Evolutionary conservation across 2,888 invertebrate species (phyloP).

Genomic region (Gortyna flavago): DNA sequence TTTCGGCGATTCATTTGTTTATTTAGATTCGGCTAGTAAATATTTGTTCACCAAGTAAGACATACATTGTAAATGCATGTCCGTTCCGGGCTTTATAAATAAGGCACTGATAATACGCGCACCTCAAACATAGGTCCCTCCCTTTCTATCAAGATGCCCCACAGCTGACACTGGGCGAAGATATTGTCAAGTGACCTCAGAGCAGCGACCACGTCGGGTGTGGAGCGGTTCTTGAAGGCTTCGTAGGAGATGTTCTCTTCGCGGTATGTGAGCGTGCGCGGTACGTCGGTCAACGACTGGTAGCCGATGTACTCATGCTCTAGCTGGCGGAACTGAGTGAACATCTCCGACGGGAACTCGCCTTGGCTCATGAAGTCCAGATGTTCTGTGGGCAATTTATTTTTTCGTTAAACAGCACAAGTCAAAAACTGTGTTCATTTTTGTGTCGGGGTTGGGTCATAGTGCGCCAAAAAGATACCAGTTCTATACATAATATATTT

Average conservation of each 20-base stretch:
- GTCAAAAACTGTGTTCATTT: too few species aligned
- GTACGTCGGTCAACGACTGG: constrained; percentile 98
- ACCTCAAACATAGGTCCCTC: constrained; percentile 95
- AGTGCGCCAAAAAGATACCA: neutral
- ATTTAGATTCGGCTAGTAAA: too few species aligned
- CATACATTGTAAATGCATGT: neutral
- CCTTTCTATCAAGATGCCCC: constrained; percentile 94
- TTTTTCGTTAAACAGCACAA: constrained; percentile 1
- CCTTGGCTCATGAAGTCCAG: constrained; percentile 98
- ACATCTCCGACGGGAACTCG: constrained; percentile 92
- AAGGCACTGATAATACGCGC: constrained; percentile 58
- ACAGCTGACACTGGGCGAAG: constrained; percentile 95
- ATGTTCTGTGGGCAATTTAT: constrained; percentile 92
- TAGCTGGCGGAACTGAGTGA: constrained; percentile 96
- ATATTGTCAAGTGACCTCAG: constrained; percentile 93
- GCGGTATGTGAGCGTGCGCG: constrained; percentile 93
- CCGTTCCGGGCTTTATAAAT: neutral
- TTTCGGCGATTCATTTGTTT: too few species aligned
- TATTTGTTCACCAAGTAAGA: neutral
- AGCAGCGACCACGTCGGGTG: constrained; percentile 93
- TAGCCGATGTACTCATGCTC: constrained; percentile 98
- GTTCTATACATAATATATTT: neutral
- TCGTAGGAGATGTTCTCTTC: constrained; percentile 91
- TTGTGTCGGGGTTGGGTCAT: neutral
- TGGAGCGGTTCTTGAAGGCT: constrained; percentile 91